Conservation (phyloP, 2,888 invertebrate species). For the Caradrina kadenii region DNA sequence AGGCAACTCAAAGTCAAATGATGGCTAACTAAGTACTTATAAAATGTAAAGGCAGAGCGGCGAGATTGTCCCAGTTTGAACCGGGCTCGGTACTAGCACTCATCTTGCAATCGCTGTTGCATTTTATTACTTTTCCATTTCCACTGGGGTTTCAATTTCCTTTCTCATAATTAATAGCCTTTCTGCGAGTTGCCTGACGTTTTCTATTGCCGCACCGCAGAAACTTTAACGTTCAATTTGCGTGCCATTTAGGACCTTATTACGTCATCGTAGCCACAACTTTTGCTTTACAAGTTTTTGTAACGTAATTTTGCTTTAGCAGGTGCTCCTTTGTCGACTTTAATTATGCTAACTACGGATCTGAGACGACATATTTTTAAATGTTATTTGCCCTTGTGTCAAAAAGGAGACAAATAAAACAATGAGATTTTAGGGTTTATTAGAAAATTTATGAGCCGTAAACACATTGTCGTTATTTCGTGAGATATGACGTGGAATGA, state of each 20-base stretch:
- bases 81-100: conserved; percentile 71
- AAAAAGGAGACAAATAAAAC: conserved; percentile 66
- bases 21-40: conserved; percentile 57
- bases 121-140: conserved; percentile 91
- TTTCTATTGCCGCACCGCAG: conserved; percentile 82
- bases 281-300: conserved; percentile 49
- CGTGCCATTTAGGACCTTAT: conserved; percentile 78
- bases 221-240: conserved; percentile 86
- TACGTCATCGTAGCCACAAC: conserved; percentile 60
- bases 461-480: conserved; percentile 81
- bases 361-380: background rate
- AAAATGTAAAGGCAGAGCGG: conserved; percentile 59
- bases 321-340: conserved; percentile 32
- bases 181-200: conserved; percentile 84
- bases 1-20: conserved; percentile 43
- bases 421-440: conserved; percentile 82
- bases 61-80: conserved; percentile 73
- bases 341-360: conserved; percentile 18
- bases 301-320: conserved; percentile 33
- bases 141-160: conserved; percentile 90
- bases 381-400: conserved; percentile 28
- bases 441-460: conserved; percentile 83
- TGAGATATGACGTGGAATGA: conserved; percentile 74
- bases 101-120: conserved; percentile 89
- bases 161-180: conserved; percentile 90